phyloP scores from a whole-genome alignment of 2,888 invertebrate species.

The Schizaphis graminum region DNA sequence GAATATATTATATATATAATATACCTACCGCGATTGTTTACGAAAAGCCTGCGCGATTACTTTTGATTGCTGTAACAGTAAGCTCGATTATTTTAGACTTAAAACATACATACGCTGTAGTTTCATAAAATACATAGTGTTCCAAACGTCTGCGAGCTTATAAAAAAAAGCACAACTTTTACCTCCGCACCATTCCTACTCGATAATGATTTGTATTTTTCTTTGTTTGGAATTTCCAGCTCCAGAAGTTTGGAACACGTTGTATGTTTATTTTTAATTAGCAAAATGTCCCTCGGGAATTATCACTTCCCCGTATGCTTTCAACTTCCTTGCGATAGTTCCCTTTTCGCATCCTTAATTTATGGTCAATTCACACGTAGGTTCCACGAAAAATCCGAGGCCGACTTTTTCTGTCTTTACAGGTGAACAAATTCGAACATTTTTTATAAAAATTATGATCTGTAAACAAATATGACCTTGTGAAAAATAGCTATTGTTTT shows the following conservation, averaged over 20 bases:
- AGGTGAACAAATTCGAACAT: conserved; percentile 55
- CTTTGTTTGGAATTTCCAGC: conserved; percentile 4
- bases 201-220: background rate
- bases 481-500: conserved; percentile 61
- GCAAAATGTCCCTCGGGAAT: conserved; percentile 8
- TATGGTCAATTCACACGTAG: conserved; percentile 26
- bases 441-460: background rate
- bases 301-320: conserved; percentile 34
- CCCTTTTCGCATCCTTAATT: background rate
- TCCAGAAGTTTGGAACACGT: conserved; percentile 40
- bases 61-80: conserved; percentile 61
- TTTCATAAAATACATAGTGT: conserved; percentile 33
- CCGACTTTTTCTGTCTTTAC: conserved; percentile 49
- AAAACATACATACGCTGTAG: conserved; percentile 34
- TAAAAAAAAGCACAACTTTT: background rate
- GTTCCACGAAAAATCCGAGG: conserved; percentile 55
- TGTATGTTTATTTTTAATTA: conserved; percentile 30
- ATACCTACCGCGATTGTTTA: conserved; percentile 17
- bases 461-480: conserved; percentile 45
- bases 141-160: conserved; percentile 23
- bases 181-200: background rate
- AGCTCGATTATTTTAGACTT: conserved; percentile 63
- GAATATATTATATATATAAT: background rate
- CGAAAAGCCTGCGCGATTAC: conserved; percentile 40
- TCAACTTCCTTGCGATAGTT: conserved; percentile 38